Evolutionary conservation across 1,140 invertebrate species (phyloP).

Genomic region (Helicoverpa armigera): DNA sequence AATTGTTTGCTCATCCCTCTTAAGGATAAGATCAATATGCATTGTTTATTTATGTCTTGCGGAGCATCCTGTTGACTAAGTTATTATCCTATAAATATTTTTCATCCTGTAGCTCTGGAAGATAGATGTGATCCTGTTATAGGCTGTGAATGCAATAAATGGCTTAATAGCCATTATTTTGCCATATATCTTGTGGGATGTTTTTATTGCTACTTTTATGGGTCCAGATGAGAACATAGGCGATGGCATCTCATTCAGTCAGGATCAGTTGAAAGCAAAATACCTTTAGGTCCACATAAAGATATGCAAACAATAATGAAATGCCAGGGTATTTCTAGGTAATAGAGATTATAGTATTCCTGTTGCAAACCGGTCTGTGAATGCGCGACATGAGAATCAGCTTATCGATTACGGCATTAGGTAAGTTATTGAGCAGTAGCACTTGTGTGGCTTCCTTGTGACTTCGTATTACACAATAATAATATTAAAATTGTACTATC

Average conservation of each 20-base stretch:
- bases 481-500: not conserved
- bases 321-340: not conserved
- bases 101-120: not conserved
- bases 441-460: conserved; percentile 29
- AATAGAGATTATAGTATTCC: not conserved
- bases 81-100: conserved; percentile 14
- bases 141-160: conserved; percentile 5
- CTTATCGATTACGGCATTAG: conserved; percentile 40
- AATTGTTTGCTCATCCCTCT: not conserved
- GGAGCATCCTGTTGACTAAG: not conserved
- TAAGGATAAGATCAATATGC: not conserved
- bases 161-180: conserved; percentile 19
- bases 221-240: not conserved
- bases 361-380: conserved; percentile 11
- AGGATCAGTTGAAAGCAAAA: not conserved
- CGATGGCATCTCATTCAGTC: not conserved
- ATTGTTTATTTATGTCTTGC: not conserved
- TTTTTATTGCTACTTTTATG: not conserved
- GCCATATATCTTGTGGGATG: not conserved
- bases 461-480: conserved; percentile 30
- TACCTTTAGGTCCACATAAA: not conserved
- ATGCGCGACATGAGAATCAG: conserved; percentile 26
- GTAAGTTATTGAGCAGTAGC: conserved; percentile 44
- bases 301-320: not conserved
- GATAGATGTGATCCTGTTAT: not conserved